Conservation (phyloP, 2,797 vertebrate genomes). For the Hylomyscus alleni region DNA sequence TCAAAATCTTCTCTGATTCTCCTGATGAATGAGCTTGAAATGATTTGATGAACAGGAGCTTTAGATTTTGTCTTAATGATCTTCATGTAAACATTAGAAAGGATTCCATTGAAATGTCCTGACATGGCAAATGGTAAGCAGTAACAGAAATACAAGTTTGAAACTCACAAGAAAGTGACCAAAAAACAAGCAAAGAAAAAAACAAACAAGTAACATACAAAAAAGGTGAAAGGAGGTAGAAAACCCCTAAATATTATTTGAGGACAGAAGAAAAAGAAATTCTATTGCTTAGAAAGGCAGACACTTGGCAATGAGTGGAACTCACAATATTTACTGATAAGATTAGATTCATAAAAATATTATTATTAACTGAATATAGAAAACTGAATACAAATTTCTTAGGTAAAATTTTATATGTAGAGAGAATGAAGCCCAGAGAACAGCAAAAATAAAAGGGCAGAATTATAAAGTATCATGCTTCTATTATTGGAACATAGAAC, state of each 20-base stretch:
- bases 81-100: slow-evolving; percentile 38
- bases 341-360: background rate
- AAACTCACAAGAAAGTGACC: slow-evolving; percentile 46
- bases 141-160: background rate
- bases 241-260: slow-evolving; percentile 20
- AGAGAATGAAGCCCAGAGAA: background rate
- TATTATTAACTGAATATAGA: slow-evolving; percentile 16
- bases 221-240: background rate
- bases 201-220: background rate
- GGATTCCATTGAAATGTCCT: slow-evolving; percentile 20
- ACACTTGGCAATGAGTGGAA: slow-evolving; percentile 14
- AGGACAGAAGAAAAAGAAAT: background rate
- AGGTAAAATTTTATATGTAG: background rate
- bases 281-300: background rate
- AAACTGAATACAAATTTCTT: slow-evolving; percentile 5
- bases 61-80: slow-evolving; percentile 46
- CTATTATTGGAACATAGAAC: background rate
- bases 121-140: background rate
- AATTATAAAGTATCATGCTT: background rate
- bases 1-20: slow-evolving; percentile 62
- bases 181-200: background rate
- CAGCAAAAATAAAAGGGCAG: background rate
- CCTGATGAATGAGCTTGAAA: background rate
- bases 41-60: slow-evolving; percentile 31
- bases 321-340: background rate